These are phyloP conservation scores for Alloplasta piceator DNA, from an alignment of 2,888 invertebrate species.

Conservation along the genomic window DNA sequence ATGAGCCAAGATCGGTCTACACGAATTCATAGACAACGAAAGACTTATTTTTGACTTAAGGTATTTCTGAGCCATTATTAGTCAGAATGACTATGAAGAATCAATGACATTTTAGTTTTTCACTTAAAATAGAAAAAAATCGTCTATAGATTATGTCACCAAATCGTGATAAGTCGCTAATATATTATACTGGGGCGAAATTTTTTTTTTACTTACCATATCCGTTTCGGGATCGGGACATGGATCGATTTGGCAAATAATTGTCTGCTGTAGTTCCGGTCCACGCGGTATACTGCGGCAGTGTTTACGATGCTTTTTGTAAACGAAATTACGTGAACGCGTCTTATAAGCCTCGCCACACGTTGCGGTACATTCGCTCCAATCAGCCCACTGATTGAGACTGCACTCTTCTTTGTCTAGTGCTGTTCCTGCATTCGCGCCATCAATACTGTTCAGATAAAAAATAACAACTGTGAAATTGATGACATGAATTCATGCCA, in stretches of 20 bases:
- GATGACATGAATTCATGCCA: not conserved
- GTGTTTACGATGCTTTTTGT: slow-evolving; percentile 79
- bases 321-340: slow-evolving; percentile 89
- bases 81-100: too few relatives aligned
- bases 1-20: too few relatives aligned
- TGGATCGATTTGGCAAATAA: slow-evolving; percentile 73
- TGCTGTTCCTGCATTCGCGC: slow-evolving; percentile 39
- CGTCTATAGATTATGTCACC: too few relatives aligned
- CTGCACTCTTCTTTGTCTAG: slow-evolving; percentile 85
- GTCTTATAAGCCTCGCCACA: slow-evolving; percentile 95
- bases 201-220: slow-evolving; percentile 82
- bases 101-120: too few relatives aligned
- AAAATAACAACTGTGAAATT: not conserved
- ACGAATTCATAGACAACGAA: too few relatives aligned
- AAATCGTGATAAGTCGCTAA: too few relatives aligned
- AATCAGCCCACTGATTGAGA: slow-evolving; percentile 89
- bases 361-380: slow-evolving; percentile 92
- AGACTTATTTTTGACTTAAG: too few relatives aligned
- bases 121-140: too few relatives aligned
- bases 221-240: slow-evolving; percentile 73
- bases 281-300: slow-evolving; percentile 71
- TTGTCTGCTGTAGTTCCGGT: slow-evolving; percentile 75
- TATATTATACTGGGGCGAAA: too few relatives aligned
- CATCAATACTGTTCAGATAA: slow-evolving; percentile 62
- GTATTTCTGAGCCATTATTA: too few relatives aligned